phyloP scores from a whole-genome alignment of 2,888 invertebrate species.

The Abscondita cerata region DNA sequence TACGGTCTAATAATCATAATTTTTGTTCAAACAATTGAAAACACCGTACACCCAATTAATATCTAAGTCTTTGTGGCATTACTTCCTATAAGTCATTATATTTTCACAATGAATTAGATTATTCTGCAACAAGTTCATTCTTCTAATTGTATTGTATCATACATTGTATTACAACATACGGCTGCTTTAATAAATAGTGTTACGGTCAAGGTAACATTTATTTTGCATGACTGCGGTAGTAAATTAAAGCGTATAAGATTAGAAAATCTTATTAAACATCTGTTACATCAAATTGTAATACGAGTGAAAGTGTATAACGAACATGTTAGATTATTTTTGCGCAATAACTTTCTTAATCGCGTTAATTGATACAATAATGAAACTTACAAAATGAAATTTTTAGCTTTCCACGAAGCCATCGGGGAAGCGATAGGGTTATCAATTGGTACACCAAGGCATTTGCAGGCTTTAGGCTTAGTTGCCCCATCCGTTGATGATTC shows the following conservation, averaged over 20 bases:
- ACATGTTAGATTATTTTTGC: slow-evolving; percentile 15
- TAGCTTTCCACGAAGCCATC: slow-evolving; percentile 91
- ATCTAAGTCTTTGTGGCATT: too few species aligned
- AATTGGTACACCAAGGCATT: slow-evolving; percentile 82
- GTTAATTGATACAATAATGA: slow-evolving; percentile 16
- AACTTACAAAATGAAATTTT: not conserved
- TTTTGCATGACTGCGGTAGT: slow-evolving; percentile 6
- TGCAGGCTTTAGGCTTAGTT: slow-evolving; percentile 82
- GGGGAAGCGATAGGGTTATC: slow-evolving; percentile 90
- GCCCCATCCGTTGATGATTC: slow-evolving; percentile 82
- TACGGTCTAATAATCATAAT: too few species aligned
- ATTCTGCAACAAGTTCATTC: too few species aligned
- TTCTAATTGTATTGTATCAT: too few species aligned
- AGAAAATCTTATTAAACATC: slow-evolving; percentile 27
- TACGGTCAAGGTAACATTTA: slow-evolving; percentile 5
- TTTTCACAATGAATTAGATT: too few species aligned
- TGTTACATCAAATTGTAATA: slow-evolving; percentile 26
- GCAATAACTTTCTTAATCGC: slow-evolving; percentile 18
- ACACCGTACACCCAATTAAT: too few species aligned
- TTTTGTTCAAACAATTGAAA: too few species aligned
- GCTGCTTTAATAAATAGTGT: not conserved
- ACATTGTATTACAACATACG: too few species aligned
- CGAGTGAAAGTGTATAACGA: slow-evolving; percentile 22
- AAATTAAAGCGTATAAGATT: slow-evolving; percentile 14
- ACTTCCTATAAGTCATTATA: too few species aligned